phyloP scores from a whole-genome alignment of 1,140 invertebrate species.

The Scaptodrosophila lebanonensis region DNA sequence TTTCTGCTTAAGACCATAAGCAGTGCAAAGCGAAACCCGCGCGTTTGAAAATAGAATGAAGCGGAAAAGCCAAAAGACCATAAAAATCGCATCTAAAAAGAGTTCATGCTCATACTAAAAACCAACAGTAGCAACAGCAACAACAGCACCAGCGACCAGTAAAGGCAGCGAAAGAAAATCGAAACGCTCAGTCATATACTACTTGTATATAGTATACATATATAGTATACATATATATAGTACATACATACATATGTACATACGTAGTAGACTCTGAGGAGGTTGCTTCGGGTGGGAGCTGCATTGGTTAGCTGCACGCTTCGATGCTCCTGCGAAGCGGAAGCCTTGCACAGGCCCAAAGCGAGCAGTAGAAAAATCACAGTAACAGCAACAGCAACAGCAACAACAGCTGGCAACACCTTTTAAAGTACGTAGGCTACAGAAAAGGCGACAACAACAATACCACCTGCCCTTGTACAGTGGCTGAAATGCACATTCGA shows the following conservation, averaged over 20 bases:
- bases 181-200: conserved; percentile 1
- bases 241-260: no score
- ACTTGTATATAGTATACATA: no score
- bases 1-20: conserved; percentile 32
- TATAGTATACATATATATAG: no score
- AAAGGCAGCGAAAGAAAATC: conserved; percentile 32
- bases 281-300: background rate
- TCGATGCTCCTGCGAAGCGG: conserved; percentile 42
- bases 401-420: conserved; percentile 35
- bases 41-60: conserved; percentile 59
- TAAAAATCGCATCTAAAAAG: conserved; percentile 46
- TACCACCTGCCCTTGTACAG: no score
- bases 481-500: no score
- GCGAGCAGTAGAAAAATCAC: background rate
- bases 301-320: background rate
- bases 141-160: conserved; percentile 22
- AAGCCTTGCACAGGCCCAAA: conserved; percentile 24
- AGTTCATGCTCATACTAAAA: conserved; percentile 65
- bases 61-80: conserved; percentile 63
- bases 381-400: conserved; percentile 8
- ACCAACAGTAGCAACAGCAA: conserved; percentile 15
- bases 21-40: conserved; percentile 2
- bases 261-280: no score
- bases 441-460: conserved; percentile 48
- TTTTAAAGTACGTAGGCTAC: conserved; percentile 51